Evolutionary conservation across 2,888 invertebrate species (phyloP), one percentile per base, ranked within the genome.

Genomic region (Agrilus mali): DNA sequence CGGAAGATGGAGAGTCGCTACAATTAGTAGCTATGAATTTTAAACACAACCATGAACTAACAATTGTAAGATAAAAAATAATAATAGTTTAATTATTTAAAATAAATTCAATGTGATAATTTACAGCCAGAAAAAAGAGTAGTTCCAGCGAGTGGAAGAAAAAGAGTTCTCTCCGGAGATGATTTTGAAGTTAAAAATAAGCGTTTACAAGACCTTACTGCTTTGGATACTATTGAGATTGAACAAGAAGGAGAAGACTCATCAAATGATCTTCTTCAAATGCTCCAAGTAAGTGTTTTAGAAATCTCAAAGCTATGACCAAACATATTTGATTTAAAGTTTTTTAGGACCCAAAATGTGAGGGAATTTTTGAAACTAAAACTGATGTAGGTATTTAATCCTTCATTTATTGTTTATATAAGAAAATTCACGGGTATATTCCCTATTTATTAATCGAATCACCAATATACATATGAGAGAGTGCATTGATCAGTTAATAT

Each of bases 21-120:
- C 50, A 50, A 39, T 38, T 47, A 16, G 45, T 50, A 32, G 48
- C 48, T 16, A 44, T 45, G 34, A 50, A 50, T 40, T 39, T 47
- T 35, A 47, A 43, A 32, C 48, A 50, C 32, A 48, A 48, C 32
- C 48, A 48, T 27, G 48, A 48, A 46, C 40, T 48, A 34, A 40
- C 22, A 33, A 7, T 48, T 27, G 48, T 48, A 44, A 38, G 44
- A 44, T 35, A 1, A 6, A 20, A 20, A 20, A 20, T 27, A 10
- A 2, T 27, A 27, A 10, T 8, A 27, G 10, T 27, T 27, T 7
- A 2, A 20, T 6, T 20, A 20, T 27, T 27, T 27, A 27, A 10
- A 22, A 10, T 27, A 27, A 27, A 2, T 39, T 31, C 1, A 39
- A n/a, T 39, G 7, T 5, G 3, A 27, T 27, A 27, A 10, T 39